Evolutionary conservation across 1,140 invertebrate species (phyloP), one percentile per base, ranked within the genome.

Genomic region (Paraescarpia echinospica): DNA sequence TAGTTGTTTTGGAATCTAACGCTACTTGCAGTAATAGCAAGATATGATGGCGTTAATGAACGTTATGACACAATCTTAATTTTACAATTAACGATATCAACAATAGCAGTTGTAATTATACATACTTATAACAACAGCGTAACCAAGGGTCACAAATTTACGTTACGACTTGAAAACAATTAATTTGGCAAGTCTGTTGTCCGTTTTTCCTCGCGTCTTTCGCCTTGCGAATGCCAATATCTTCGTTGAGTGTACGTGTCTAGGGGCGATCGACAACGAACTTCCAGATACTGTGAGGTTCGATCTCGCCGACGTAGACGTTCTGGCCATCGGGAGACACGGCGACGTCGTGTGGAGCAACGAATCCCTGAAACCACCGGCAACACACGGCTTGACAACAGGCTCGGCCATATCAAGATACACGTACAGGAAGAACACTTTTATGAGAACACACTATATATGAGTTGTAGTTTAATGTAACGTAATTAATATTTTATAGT

Each of bases 301-400:
- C 96, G 6, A 98, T 96, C 95, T 98, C 98, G 1, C 97, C 97
- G 1, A 98, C 97, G 95, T 98, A 98, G 27, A 98, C 97, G 91
- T 96, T 96, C 89, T 96, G 96, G 89, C 97, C 98, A 96, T 98
- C 97, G 0, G 96, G 94, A 5, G 97, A 96, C 0, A 98, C 97
- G 1, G 97, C 97, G 12, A 98, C 95, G 95, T 98, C 98, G 95
- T 98, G 98, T 0, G 98, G 98, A 93, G 97, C 97, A 41, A 95
- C 93, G 95, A 98, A 97, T 89, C 97, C 96, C 92, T 95, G 93
- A 48, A 91, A 59, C 34, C 91, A 91, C 59, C 59, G 22, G 14
- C 18, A 77, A 77, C 9, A 77, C 59, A 77, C 14, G 59, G 59
- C 41, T 41, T 35, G 33, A 34, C 34, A 34, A 91, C 91, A 91